Evolutionary conservation across 2,113 vertebrate species (phyloP).

Genomic region (Crotalus tigris): DNA sequence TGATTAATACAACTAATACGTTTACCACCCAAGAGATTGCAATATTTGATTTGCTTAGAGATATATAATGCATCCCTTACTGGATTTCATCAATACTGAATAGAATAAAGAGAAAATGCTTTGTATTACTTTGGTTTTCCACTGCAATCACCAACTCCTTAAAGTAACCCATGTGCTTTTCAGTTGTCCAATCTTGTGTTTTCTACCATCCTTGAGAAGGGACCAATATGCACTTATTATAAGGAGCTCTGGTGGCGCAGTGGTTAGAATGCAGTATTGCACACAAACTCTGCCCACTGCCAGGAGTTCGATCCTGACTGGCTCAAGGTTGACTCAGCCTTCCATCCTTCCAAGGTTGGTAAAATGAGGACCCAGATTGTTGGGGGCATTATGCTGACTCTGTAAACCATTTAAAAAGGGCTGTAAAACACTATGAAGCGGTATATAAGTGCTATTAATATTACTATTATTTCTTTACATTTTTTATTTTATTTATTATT

Average conservation of each 20-base stretch:
- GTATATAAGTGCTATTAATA: too few relatives aligned
- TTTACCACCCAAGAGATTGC: not conserved
- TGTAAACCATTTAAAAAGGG: too few relatives aligned
- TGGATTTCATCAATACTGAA: not conserved
- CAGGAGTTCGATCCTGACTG: too few relatives aligned
- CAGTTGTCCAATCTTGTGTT: not conserved
- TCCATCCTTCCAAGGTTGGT: too few relatives aligned
- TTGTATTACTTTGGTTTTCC: not conserved
- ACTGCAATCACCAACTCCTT: not conserved
- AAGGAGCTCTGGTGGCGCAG: not conserved
- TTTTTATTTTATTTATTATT: too few relatives aligned
- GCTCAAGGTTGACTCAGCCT: too few relatives aligned
- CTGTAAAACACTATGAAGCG: too few relatives aligned
- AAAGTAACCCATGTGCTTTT: too few relatives aligned
- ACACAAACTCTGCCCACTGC: too few relatives aligned
- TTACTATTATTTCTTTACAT: too few relatives aligned
- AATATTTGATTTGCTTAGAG: not conserved
- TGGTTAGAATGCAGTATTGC: not conserved
- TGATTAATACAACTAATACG: not conserved
- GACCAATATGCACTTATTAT: not conserved
- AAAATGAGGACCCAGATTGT: too few relatives aligned
- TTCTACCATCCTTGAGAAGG: not conserved
- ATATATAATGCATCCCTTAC: not conserved
- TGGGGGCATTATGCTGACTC: too few relatives aligned
- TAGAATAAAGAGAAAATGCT: not conserved